phyloP scores from a whole-genome alignment of 2,113 vertebrate genomes.

The Vulpes lagopus region DNA sequence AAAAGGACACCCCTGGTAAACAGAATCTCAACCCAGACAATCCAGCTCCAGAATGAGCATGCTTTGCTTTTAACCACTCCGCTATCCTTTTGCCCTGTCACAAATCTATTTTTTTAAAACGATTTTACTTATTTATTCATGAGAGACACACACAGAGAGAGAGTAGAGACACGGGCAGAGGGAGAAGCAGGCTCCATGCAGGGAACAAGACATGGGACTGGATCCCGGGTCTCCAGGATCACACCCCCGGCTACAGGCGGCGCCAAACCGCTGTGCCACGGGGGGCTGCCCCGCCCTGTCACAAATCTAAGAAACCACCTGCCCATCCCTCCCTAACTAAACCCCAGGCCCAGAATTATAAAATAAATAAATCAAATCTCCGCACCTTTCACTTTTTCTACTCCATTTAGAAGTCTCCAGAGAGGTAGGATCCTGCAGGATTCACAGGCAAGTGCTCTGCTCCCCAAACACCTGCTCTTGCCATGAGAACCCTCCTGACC shows the following conservation, averaged over 20 bases:
- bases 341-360: neutral
- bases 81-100: neutral
- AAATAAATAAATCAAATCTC: neutral
- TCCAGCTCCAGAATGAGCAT: neutral
- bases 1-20: neutral
- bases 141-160: no score
- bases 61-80: neutral
- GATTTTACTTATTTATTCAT: no score
- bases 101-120: neutral
- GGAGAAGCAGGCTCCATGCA: no score
- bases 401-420: neutral
- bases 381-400: neutral
- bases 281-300: no score
- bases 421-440: neutral
- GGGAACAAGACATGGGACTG: no score
- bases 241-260: no score
- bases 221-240: no score
- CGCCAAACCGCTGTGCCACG: no score
- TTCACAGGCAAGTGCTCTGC: neutral
- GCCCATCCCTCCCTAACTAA: neutral
- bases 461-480: neutral
- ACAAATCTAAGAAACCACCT: neutral
- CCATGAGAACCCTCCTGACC: neutral
- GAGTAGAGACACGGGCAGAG: no score
- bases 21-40: neutral